Percentiles rank a stretch among this genome's conserved stretches.
These are phyloP conservation scores for Rhagoletis zephyria DNA, from an alignment of 1,140 invertebrate genomes.

Conservation along the genomic window DNA sequence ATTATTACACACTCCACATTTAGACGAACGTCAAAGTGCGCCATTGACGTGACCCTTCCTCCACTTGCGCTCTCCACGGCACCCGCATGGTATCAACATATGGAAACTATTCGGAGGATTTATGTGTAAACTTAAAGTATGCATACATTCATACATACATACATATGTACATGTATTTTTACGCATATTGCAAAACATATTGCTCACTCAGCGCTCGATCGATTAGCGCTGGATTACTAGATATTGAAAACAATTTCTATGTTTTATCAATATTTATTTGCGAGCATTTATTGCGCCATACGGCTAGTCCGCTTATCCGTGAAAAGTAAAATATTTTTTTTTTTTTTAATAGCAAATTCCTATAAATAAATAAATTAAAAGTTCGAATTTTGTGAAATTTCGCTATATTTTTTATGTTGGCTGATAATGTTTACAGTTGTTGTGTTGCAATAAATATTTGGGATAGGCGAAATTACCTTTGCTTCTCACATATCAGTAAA, in stretches of 20 bases:
- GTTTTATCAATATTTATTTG: background rate
- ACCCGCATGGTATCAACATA: background rate
- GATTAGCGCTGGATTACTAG: background rate
- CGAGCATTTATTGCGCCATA: background rate
- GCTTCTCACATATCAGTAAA: too few species aligned
- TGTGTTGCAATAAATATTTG: too few species aligned
- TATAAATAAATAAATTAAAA: constrained; percentile 37
- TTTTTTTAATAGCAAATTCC: background rate
- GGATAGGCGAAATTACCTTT: too few species aligned
- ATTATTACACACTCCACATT: background rate
- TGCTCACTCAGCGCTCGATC: background rate
- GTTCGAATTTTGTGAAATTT: background rate
- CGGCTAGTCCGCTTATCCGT: background rate
- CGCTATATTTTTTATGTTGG: background rate
- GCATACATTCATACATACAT: background rate
- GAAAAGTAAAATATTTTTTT: too few species aligned
- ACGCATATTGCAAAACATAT: background rate
- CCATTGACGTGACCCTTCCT: background rate
- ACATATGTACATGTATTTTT: background rate
- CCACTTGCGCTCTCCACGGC: too few species aligned
- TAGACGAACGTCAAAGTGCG: background rate
- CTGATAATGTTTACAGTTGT: background rate
- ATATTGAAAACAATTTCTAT: background rate
- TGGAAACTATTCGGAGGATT: constrained; percentile 4
- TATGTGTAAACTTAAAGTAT: background rate